Evolutionary conservation across 1,140 invertebrate genomes (phyloP), one percentile per base, ranked within the genome.

Genomic region (Tribolium madens): DNA sequence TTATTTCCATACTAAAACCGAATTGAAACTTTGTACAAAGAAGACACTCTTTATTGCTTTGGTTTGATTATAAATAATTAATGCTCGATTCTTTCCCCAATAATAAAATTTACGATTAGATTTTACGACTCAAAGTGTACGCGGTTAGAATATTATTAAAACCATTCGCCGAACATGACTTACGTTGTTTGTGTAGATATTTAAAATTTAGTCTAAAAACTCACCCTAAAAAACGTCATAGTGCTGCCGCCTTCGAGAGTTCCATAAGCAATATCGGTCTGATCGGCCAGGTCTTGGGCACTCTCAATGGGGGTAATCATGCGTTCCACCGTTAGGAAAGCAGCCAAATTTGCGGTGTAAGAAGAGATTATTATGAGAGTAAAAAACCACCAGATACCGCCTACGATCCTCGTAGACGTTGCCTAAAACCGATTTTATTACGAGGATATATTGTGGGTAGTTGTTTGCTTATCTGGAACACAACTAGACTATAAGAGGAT

Each of bases 381-480:
- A 87, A 99, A 99, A 87, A 99, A 98, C 96, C 97, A 99, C 98
- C 98, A 99, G 77, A 98, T 98, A 3, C 95, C 95, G 7, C 96
- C 95, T 9, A 98, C 95, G 81, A 98, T 96, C 76, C 97, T 88
- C 1, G 97, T 98, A 1, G 96, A 97, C 7, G 96, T 96, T 10
- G 97, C 96, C 94, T 97, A 53, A 53, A 77, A 53, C 33, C 42
- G 17, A 47, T 31, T 72, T 52, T 48, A 72, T 72, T 48, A 50
- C 52, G 6, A 21, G 18, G 15, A 57, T 64, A 64, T 64, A 64
- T 33, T 14, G 18, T 15, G 50, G 14, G 50, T 9, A n/a, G 46
- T 17, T 57, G 52, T 57, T 57, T 57, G 52, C 52, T 57, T 57
- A 57, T 57, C 52, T 57, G 52, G 12, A 53, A 53, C 50, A 53